Evolutionary conservation across 2,888 invertebrate species (phyloP), one percentile per base, ranked within the genome.

Genomic region (Cryptocephalus moraei): DNA sequence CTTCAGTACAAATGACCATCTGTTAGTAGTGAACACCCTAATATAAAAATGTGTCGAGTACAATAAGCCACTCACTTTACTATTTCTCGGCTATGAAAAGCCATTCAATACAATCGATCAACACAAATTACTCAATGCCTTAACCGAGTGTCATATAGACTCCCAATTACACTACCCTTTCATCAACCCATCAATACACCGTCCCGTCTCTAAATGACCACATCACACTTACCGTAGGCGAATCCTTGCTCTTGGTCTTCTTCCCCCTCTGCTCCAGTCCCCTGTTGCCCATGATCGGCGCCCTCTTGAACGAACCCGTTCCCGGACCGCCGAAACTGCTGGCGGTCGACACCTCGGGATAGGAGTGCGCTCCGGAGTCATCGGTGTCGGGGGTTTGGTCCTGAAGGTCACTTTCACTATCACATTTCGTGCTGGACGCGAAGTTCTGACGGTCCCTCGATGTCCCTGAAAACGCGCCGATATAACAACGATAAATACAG

Each of bases 311-410:
- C 1, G 79, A 73, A 32, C 71, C 69, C n/a, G 67, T 67, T 12
- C 64, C 62, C n/a, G 66, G 63, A 31, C 42, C 42, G 12, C 63
- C 65, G 32, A 56, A 50, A 62, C 76, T 72, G 53, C 70, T 64
- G 58, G 74, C 64, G 41, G 71, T 71, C 69, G 61, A 73, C 39
- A 67, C 65, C 63, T 69, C 73, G 31, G 72, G 73, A 56, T 73
- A 73, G 12, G 74, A 76, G 63, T 72, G 76, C 9, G 74, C 74
- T 9, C 75, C 75, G 1, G 81, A 81, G 67, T 82, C 85, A 64
- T 86, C 86, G 4, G 86, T 84, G 68, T 86, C 86, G 6, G 84
- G 82, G 41, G 82, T 82, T 58, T 78, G 80, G 64, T 84, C 83
- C 56, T 79, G 79, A 53, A 79, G 69, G 57, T 84, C 84, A 55